phyloP scores from a whole-genome alignment of 1,140 invertebrate genomes.

The Ganaspis sp. region DNA sequence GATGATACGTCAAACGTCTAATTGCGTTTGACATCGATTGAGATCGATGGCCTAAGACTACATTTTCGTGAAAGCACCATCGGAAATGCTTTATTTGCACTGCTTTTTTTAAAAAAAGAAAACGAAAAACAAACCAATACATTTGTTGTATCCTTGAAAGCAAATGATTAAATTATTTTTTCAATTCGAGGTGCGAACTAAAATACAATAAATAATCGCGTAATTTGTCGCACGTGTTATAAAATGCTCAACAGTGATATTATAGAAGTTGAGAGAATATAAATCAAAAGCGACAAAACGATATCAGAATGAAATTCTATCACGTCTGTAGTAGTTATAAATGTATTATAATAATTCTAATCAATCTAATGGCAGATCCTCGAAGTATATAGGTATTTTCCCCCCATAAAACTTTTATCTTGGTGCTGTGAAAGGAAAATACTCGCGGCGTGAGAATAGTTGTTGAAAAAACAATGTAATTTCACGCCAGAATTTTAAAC shows the following conservation, averaged over 20 bases:
- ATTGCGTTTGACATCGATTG: background rate
- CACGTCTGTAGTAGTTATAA: background rate
- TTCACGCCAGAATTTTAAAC: background rate
- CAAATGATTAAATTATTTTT: background rate
- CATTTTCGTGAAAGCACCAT: constrained; percentile 8
- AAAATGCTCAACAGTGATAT: constrained; percentile 28
- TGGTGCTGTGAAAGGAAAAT: constrained; percentile 1
- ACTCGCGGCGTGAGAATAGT: constrained; percentile 1
- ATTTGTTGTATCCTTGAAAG: background rate
- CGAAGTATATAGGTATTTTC: constrained; percentile 4
- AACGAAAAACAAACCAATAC: background rate
- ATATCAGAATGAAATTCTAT: constrained; percentile 17
- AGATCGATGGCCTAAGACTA: constrained; percentile 11
- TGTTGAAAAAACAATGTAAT: constrained; percentile 19
- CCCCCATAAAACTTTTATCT: background rate
- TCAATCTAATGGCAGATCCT: background rate
- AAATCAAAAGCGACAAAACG: background rate
- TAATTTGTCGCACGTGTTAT: constrained; percentile 6
- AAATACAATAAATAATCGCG: constrained; percentile 18
- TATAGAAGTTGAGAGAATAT: background rate
- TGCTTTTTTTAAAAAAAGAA: background rate
- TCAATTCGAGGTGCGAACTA: background rate
- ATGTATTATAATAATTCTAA: background rate
- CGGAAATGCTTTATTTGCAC: background rate
- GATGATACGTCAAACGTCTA: constrained; percentile 9